Evolutionary conservation across 2,113 vertebrate genomes (phyloP).

Genomic region (Diphyllodes magnificus): DNA sequence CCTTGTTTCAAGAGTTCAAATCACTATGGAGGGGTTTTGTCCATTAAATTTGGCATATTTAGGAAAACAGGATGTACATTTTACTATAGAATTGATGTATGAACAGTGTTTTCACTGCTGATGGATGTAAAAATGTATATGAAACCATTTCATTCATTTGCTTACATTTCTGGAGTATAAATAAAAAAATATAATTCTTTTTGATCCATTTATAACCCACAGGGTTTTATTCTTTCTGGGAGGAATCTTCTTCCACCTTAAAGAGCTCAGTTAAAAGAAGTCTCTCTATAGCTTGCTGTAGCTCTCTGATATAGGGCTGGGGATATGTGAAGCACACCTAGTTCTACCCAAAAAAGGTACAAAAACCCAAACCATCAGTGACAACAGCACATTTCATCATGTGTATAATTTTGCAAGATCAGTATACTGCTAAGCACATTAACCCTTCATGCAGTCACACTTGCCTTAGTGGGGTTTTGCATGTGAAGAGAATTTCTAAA

Average conservation of each 20-base stretch:
- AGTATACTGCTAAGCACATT: background rate
- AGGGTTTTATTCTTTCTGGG: conserved; percentile 72
- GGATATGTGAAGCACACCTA: background rate
- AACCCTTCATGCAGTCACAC: background rate
- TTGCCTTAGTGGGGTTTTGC: background rate
- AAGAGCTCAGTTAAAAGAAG: conserved; percentile 41
- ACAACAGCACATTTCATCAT: background rate
- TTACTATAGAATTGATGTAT: conserved; percentile 78
- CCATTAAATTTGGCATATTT: conserved; percentile 67
- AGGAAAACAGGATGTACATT: conserved; percentile 75
- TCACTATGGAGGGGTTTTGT: conserved; percentile 57
- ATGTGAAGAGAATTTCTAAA: background rate
- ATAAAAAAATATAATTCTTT: conserved; percentile 83
- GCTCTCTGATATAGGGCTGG: background rate
- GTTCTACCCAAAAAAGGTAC: background rate
- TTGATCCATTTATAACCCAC: conserved; percentile 78
- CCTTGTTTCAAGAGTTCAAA: conserved; percentile 60
- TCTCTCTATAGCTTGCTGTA: conserved; percentile 48
- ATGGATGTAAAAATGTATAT: conserved; percentile 85
- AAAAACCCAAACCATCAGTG: background rate
- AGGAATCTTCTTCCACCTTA: conserved; percentile 52
- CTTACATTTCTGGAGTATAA: conserved; percentile 81
- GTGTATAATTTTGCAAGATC: background rate
- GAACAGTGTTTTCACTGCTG: conserved; percentile 79
- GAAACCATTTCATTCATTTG: conserved; percentile 80